Evolutionary conservation across 1,140 invertebrate species (phyloP).

Genomic region (Heterodera schachtii): DNA sequence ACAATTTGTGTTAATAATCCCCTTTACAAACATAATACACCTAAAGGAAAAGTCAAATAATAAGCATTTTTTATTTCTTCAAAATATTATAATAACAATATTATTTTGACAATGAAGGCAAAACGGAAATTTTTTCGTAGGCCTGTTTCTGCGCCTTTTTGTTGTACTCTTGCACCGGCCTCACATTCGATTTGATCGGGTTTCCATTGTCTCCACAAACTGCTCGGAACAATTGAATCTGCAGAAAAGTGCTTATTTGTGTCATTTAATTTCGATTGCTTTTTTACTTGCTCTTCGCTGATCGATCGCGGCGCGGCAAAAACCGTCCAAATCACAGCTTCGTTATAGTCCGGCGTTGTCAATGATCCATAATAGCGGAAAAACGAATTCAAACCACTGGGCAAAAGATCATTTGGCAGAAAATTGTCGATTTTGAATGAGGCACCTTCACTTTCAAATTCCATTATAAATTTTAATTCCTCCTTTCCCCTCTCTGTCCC

Average conservation of each 20-base stretch:
- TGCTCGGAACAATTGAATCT: neutral
- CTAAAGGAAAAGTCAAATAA: too few species aligned
- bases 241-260: too few species aligned
- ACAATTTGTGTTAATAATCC: too few species aligned
- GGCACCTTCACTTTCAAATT: neutral
- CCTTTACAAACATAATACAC: too few species aligned
- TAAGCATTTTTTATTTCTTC: too few species aligned
- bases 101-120: too few species aligned
- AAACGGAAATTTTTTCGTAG: neutral
- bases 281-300: slow-evolving; percentile 49
- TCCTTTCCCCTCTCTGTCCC: neutral
- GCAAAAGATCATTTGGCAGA: neutral
- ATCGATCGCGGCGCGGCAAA: slow-evolving; percentile 71
- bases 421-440: neutral
- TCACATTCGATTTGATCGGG: neutral
- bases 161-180: neutral
- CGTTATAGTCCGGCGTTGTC: slow-evolving; percentile 85
- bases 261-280: too few species aligned
- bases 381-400: slow-evolving; percentile 54
- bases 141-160: neutral
- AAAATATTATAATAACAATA: too few species aligned
- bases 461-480: neutral
- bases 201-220: neutral
- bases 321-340: slow-evolving; percentile 86
- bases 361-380: slow-evolving; percentile 83